These are phyloP conservation scores for Hydrolagus affinis DNA, from an alignment of 2,113 vertebrate genomes.

Conservation along the genomic window DNA sequence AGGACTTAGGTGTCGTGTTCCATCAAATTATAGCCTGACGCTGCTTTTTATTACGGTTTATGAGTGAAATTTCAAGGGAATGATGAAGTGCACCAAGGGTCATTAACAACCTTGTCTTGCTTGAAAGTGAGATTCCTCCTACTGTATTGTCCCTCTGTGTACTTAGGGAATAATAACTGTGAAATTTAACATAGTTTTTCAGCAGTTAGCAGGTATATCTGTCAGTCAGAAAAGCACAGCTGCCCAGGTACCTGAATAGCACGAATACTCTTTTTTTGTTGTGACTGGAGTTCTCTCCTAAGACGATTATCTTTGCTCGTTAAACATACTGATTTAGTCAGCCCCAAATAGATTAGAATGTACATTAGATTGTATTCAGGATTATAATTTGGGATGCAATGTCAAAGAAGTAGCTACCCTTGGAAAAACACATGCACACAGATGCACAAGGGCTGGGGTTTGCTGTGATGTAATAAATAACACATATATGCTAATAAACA, in stretches of 20 bases:
- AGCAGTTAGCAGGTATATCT: background rate
- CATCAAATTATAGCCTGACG: background rate
- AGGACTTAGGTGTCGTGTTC: conserved; percentile 4
- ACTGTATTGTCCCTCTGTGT: background rate
- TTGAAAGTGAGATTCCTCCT: background rate
- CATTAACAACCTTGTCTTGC: background rate
- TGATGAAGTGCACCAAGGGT: background rate
- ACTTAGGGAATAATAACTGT: background rate
- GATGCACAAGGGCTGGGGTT: too few species aligned
- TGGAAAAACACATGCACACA: too few species aligned
- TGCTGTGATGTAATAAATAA: too few species aligned
- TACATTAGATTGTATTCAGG: too few species aligned
- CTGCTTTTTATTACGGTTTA: conserved; percentile 9
- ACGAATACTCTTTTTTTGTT: background rate
- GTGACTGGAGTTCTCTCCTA: background rate
- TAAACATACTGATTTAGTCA: too few species aligned
- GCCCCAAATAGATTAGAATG: too few species aligned
- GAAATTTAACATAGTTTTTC: background rate
- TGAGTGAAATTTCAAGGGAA: conserved; percentile 23
- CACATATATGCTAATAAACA: background rate
- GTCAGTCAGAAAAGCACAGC: background rate
- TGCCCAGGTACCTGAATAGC: background rate
- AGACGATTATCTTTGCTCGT: background rate
- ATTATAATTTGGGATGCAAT: too few species aligned
- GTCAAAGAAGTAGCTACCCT: too few species aligned